phyloP scores from a whole-genome alignment of 2,888 invertebrate genomes.

The Drosophila vallismaia region DNA sequence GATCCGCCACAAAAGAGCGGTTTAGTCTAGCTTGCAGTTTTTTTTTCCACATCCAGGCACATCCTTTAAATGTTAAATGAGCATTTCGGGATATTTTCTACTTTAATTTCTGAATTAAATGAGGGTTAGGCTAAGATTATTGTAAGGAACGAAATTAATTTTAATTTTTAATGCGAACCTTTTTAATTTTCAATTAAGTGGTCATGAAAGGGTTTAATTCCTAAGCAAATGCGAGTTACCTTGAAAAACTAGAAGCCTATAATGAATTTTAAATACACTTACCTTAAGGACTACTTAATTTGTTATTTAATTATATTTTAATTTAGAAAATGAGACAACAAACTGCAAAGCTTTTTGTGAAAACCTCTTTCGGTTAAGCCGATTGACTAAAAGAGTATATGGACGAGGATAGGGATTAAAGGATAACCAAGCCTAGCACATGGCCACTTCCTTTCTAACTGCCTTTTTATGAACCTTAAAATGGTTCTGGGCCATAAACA shows the following conservation, averaged over 20 bases:
- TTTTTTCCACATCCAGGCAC: conserved; percentile 11
- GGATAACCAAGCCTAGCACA: conserved; percentile 27
- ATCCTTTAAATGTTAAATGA: conserved; percentile 15
- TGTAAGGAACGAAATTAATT: conserved; percentile 66
- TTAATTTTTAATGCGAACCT: conserved; percentile 73
- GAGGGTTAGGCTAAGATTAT: conserved; percentile 13
- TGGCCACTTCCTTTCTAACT: conserved; percentile 41
- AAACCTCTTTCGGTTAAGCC: neutral
- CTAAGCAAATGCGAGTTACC: conserved; percentile 10
- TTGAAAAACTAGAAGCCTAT: neutral
- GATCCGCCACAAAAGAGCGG: conserved; percentile 35
- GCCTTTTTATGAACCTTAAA: conserved; percentile 54
- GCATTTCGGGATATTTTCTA: conserved; percentile 7
- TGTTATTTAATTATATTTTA: neutral
- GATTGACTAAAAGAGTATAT: neutral
- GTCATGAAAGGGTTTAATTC: conserved; percentile 45
- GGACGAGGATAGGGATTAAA: too few relatives aligned
- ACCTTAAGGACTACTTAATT: neutral
- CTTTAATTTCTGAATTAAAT: conserved; percentile 17
- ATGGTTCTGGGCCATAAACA: conserved; percentile 44
- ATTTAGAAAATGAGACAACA: too few relatives aligned
- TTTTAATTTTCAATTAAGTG: conserved; percentile 77
- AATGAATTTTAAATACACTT: neutral
- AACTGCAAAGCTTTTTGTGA: too few relatives aligned
- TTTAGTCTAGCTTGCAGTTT: conserved; percentile 26